These are phyloP conservation scores for Rhabdophis nuchalis DNA, from an alignment of 2,797 vertebrate species.

Conservation along the genomic window DNA sequence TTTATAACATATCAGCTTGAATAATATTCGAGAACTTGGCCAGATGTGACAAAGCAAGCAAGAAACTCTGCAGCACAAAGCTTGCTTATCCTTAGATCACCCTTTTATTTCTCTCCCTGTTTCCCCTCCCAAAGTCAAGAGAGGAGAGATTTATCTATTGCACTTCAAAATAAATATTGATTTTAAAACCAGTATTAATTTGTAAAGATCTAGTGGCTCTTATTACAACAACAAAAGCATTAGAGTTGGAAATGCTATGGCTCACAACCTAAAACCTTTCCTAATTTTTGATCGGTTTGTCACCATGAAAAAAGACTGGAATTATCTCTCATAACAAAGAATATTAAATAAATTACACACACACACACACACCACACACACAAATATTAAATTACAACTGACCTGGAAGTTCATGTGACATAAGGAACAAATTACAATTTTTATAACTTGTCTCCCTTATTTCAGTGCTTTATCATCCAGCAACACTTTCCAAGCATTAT, in stretches of 20 bases:
- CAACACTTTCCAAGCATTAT: slow-evolving; percentile 21
- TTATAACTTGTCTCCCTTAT: not conserved
- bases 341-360: slow-evolving; percentile 29
- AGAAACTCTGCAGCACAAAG: slow-evolving; percentile 39
- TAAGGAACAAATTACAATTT: not conserved
- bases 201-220: slow-evolving; percentile 43
- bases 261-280: slow-evolving; percentile 61
- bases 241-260: slow-evolving; percentile 56
- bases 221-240: slow-evolving; percentile 49
- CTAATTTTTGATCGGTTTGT: slow-evolving; percentile 55
- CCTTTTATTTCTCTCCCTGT: slow-evolving; percentile 28
- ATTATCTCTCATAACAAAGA: slow-evolving; percentile 48
- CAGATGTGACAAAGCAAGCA: slow-evolving; percentile 56
- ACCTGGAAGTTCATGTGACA: not conserved
- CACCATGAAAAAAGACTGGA: slow-evolving; percentile 43
- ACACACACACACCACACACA: no score
- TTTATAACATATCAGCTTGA: slow-evolving; percentile 52
- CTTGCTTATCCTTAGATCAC: slow-evolving; percentile 61
- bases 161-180: slow-evolving; percentile 45
- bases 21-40: slow-evolving; percentile 38
- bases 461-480: slow-evolving; percentile 21
- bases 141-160: slow-evolving; percentile 55
- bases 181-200: slow-evolving; percentile 21
- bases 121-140: slow-evolving; percentile 35
- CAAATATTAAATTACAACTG: slow-evolving; percentile 6